These are phyloP conservation scores for Platichthys stellatus DNA, from an alignment of 2,113 vertebrate genomes.

Conservation along the genomic window DNA sequence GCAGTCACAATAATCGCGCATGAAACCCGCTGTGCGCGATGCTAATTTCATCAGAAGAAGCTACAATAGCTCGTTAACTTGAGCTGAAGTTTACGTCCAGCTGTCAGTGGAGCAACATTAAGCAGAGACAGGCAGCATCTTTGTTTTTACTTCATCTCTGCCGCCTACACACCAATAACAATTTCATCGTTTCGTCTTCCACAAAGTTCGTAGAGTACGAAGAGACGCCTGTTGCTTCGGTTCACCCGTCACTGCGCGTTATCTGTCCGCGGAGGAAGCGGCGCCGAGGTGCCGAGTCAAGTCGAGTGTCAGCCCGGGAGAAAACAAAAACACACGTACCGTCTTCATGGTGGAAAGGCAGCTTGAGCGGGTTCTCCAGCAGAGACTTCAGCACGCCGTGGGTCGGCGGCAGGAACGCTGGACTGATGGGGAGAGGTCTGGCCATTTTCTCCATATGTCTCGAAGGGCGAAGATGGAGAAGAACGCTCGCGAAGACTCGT, in stretches of 20 bases:
- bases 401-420: slow-evolving; percentile 92
- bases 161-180: rapidly evolving
- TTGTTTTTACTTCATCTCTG: not conserved
- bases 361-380: slow-evolving; percentile 96
- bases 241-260: not conserved
- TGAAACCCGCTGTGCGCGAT: no score
- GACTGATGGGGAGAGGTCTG: slow-evolving; percentile 88
- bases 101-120: slow-evolving; percentile 1
- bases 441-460: slow-evolving; percentile 90
- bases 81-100: not conserved
- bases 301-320: not conserved
- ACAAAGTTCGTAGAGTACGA: slow-evolving; percentile 2
- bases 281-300: not conserved
- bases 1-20: not conserved
- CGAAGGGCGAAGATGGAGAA: slow-evolving; percentile 40
- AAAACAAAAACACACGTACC: slow-evolving; percentile 75
- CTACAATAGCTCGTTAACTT: not conserved
- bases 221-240: not conserved
- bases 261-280: slow-evolving; percentile 4
- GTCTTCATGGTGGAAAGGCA: slow-evolving; percentile 93
- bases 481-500: slow-evolving; percentile 27
- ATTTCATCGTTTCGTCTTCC: not conserved
- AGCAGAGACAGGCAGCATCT: not conserved
- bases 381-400: slow-evolving; percentile 97
- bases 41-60: not conserved